Base-by-base conservation (phyloP, 2,888 invertebrate genomes). In the Tachina lurida region DNA sequence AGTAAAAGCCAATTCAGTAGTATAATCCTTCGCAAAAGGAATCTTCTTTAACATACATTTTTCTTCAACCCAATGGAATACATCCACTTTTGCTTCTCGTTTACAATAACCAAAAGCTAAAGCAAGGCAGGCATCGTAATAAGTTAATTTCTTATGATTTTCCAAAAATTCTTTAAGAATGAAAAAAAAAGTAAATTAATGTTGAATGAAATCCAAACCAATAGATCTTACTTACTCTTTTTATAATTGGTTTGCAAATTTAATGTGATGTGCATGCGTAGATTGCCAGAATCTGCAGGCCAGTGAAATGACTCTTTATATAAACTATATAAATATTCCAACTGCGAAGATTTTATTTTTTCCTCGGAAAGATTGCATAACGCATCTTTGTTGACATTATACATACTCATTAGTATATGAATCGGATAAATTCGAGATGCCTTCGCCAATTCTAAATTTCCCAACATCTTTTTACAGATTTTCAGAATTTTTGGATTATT, bases 21-120 rank as follows among this genome's bases (percentile, higher is more conserved):
- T 15, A 17, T 3, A 52, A 22, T 60, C 31, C 4, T 75, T 63
- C 45, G 49, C 31, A 10, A 75, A 56, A 54, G 39, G 17, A 43
- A 84, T 78, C 22, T 56, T 10, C n/a, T 73, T 60, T 3, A 92
- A 73, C 65, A 80, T 86, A 10, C 78, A 83, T 52, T 83, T 88
- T 10, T 88, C 88, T 10, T 89, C 88, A 17, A 83, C 82, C 90
- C 90, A 93, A 41, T 89, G 87, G 19, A 89, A 90, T 10, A 92
- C 90, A 31, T 87, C 89, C 17, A 86, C 89, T 45, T 88, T 75
- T 45, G 84, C 80, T 75, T 92, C 92, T 71, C 87, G 87, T 74
- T 89, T 91, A 58, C 87, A 92, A 65, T 90, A 92, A 10, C 91
- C 90, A 83, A 92, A 91, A 4, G 92, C 90, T 41, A 93, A 41